Conservation (phyloP, 2,888 invertebrate species). For the Asteroscopus sphinx region DNA sequence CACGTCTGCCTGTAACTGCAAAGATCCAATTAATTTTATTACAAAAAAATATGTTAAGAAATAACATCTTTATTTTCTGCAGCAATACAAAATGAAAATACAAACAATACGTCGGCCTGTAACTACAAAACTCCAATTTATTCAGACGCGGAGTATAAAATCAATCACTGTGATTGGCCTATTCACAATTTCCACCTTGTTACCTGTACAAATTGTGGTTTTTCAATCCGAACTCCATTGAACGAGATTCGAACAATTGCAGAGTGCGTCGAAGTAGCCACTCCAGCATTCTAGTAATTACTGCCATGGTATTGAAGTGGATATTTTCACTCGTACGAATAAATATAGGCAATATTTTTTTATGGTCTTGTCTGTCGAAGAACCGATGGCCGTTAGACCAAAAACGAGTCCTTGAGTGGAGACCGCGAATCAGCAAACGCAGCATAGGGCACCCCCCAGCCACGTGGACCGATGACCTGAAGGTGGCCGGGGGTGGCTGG, state of each 20-base stretch:
- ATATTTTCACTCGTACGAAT: background rate
- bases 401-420: too few relatives aligned
- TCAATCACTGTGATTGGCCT: slow-evolving; percentile 70
- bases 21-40: too few relatives aligned
- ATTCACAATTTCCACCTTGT: slow-evolving; percentile 58
- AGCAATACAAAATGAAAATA: slow-evolving; percentile 11
- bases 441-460: too few relatives aligned
- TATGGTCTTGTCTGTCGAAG: too few relatives aligned
- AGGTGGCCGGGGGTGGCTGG: too few relatives aligned
- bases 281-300: slow-evolving; percentile 42
- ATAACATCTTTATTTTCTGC: too few relatives aligned
- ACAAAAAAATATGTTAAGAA: too few relatives aligned
- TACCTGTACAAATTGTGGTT: slow-evolving; percentile 49
- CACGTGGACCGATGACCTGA: too few relatives aligned
- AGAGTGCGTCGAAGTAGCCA: slow-evolving; percentile 18
- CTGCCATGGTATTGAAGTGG: slow-evolving; percentile 24
- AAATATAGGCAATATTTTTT: background rate
- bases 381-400: too few relatives aligned
- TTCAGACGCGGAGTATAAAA: slow-evolving; percentile 56
- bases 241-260: slow-evolving; percentile 45
- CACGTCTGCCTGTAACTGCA: too few relatives aligned
- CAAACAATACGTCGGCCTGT: slow-evolving; percentile 22
- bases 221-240: slow-evolving; percentile 44
- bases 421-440: too few relatives aligned
- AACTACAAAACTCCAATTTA: slow-evolving; percentile 59